Percentiles rank a stretch among this genome's conserved stretches.
Evolutionary conservation across 2,888 invertebrate species (phyloP).

Genomic region (Drosophila stalkeri): DNA sequence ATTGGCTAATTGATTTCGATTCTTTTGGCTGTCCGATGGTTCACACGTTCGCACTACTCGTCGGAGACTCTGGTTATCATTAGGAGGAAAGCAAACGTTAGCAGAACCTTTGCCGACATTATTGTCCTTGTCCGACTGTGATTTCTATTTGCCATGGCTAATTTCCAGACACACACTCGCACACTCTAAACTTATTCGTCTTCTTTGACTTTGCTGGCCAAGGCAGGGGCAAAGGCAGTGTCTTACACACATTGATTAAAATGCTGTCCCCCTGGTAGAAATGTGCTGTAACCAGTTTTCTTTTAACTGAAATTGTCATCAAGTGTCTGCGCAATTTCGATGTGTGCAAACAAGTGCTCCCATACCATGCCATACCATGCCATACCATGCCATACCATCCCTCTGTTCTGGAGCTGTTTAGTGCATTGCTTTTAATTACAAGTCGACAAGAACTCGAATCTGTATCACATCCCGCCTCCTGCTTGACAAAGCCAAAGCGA

Average conservation of each 20-base stretch:
- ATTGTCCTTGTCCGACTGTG: conserved; percentile 65
- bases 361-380: not conserved
- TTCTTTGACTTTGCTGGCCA: conserved; percentile 26
- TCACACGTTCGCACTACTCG: conserved; percentile 64
- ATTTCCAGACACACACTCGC: conserved; percentile 62
- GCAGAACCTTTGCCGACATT: conserved; percentile 65
- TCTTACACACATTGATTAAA: conserved; percentile 65
- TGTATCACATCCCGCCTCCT: conserved; percentile 27
- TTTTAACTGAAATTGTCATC: conserved; percentile 79
- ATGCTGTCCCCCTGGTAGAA: conserved; percentile 51
- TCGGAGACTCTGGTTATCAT: conserved; percentile 51
- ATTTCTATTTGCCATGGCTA: conserved; percentile 68
- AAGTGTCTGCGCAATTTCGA: conserved; percentile 77
- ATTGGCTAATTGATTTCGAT: conserved; percentile 84
- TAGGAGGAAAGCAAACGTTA: conserved; percentile 68
- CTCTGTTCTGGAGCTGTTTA: conserved; percentile 44
- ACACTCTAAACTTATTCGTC: conserved; percentile 73
- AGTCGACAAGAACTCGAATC: conserved; percentile 62
- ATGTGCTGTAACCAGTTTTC: conserved; percentile 61
- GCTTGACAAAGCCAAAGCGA: conserved; percentile 34
- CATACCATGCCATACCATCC: too few relatives aligned
- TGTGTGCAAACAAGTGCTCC: conserved; percentile 75
- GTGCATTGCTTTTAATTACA: conserved; percentile 77
- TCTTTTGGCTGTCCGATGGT: conserved; percentile 65
- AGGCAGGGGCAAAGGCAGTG: not conserved